Evolutionary conservation across 2,113 vertebrate genomes (phyloP).

Genomic region (Ictidomys tridecemlineatus): DNA sequence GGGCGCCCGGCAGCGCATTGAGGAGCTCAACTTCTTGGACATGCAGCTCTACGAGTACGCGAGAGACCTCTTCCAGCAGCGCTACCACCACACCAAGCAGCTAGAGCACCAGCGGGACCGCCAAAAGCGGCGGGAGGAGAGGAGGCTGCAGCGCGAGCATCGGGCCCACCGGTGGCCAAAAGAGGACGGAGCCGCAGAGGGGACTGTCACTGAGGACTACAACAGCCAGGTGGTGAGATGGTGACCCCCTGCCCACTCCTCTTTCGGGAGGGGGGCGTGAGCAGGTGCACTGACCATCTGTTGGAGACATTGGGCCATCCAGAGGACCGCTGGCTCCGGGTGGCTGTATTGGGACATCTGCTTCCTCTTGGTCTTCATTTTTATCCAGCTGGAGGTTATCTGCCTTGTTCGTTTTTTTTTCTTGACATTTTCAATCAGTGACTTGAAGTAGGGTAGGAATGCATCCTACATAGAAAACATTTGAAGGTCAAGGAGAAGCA

Average conservation of each 20-base stretch:
- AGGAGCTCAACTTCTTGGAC: constrained; percentile 96
- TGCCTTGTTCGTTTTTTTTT: constrained; percentile 55
- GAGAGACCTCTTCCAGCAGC: constrained; percentile 97
- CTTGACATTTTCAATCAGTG: constrained; percentile 54
- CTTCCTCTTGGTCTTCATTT: constrained; percentile 73
- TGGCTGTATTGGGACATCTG: neutral
- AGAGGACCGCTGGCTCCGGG: neutral
- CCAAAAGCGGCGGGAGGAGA: constrained; percentile 92
- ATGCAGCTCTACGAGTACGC: constrained; percentile 97
- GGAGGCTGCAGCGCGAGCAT: constrained; percentile 92
- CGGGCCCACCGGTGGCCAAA: constrained; percentile 88
- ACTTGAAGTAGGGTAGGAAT: constrained; percentile 63
- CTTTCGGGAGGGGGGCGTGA: neutral
- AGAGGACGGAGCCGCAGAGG: constrained; percentile 81
- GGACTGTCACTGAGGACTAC: constrained; percentile 96
- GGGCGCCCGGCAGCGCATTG: constrained; percentile 92
- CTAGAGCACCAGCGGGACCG: constrained; percentile 93
- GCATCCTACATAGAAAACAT: constrained; percentile 40
- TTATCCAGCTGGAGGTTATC: constrained; percentile 72
- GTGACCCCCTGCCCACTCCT: constrained; percentile 87
- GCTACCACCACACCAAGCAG: constrained; percentile 96
- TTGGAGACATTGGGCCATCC: constrained; percentile 22
- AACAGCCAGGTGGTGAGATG: constrained; percentile 96
- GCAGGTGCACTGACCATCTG: constrained; percentile 2
- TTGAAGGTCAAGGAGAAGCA: constrained; percentile 60